These are phyloP conservation scores for Capitulum mitella DNA, from an alignment of 2,888 invertebrate species.

Conservation along the genomic window DNA sequence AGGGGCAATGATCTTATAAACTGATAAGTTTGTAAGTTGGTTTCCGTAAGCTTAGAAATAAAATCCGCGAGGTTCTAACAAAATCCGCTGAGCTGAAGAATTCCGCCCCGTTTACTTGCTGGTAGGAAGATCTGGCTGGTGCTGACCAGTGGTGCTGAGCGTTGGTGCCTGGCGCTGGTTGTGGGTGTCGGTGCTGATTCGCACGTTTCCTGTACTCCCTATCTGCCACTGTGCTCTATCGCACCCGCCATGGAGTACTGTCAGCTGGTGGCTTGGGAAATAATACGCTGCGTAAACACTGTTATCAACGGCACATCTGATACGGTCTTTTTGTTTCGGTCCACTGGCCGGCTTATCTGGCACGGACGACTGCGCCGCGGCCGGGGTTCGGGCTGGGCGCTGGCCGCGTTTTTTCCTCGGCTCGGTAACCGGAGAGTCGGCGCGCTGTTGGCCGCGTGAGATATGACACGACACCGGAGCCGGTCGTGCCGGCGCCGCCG, in stretches of 20 bases:
- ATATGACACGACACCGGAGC: constrained; percentile 6
- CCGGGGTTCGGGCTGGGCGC: not conserved
- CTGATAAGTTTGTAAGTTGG: too few species aligned
- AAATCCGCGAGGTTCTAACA: too few species aligned
- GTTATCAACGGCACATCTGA: not conserved
- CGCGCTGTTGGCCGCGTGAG: not conserved
- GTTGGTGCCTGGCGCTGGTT: too few species aligned
- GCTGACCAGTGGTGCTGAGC: too few species aligned
- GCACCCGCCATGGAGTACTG: not conserved
- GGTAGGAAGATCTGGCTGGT: too few species aligned
- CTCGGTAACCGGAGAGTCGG: not conserved
- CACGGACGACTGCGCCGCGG: not conserved
- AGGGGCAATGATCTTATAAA: too few species aligned
- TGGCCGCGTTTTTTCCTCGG: not conserved
- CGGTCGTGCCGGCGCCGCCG: not conserved
- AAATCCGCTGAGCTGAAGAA: too few species aligned
- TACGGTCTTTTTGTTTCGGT: constrained; percentile 3
- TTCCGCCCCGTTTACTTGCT: too few species aligned
- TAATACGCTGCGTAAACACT: not conserved
- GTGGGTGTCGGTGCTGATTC: too few species aligned
- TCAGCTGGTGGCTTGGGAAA: constrained; percentile 13
- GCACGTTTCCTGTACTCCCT: too few species aligned
- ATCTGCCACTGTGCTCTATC: not conserved
- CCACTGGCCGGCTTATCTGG: not conserved
- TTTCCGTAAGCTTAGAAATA: too few species aligned